Base-by-base conservation (phyloP, 1,140 invertebrate species). In the Elymnias hypermnestra region DNA sequence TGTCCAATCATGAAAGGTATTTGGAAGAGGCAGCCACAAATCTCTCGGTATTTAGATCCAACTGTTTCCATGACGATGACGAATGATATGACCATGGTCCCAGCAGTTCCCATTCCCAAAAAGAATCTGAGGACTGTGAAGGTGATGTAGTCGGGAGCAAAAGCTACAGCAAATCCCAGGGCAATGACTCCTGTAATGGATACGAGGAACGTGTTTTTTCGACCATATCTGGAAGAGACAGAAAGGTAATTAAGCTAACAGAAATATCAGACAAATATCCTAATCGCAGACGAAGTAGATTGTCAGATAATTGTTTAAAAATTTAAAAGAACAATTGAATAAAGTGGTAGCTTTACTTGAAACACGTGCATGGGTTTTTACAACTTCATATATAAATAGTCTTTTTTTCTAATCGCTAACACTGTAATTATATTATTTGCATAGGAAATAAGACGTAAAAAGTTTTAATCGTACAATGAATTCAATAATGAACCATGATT, bases 41-140 rank as follows among this genome's bases (percentile, higher is more conserved):
- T 45, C 25, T 72, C 77, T 14, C 78, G 58, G 51, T 81, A 79
- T 9, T 69, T 63, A 0, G 70, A 51, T 0, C 82, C 82, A 0
- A 81, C 54, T 0, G 83, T 59, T 54, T 89, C 88, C 81, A 89
- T 87, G 37, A 87, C 64, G 49, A 88, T 74, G 0, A 88, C 87
- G 63, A 88, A 92, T 43, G 89, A 91, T 35, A 89, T 75, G 8
- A 91, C 77, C 88, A 91, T 90, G 5, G 89, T 89, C 8, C 89
- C 89, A 19, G 89, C 88, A 9, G 88, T 88, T 8, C 89, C 86
- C 17, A 89, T 25, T n/a, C 89, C 90, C 5, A 87, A 69, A 26
- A 91, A 65, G 56, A 91, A 91, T 54, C 90, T 86, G 0, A 90
- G 63, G 8, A 87, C 29, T 6, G 89, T 73, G 62, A 92, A 93